Percentiles rank a stretch among this genome's conserved stretches.
Conservation (phyloP, 1,140 invertebrate genomes). For the Drosophila triauraria region DNA sequence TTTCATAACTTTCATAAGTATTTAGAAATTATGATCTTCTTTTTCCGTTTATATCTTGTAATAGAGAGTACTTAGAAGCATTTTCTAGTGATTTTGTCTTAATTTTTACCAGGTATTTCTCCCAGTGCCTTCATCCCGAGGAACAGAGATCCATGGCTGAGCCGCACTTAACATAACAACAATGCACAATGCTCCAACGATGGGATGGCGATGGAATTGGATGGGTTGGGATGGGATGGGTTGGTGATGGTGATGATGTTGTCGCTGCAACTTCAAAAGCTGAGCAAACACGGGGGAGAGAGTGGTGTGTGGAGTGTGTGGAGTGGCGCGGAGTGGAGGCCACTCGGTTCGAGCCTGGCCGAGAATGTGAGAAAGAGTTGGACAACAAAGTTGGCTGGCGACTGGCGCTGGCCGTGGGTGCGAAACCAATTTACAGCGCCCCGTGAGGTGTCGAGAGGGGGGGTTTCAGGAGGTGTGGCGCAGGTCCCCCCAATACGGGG, state of each 20-base stretch:
- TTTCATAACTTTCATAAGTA: no score
- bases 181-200: constrained; percentile 61
- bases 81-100: rapidly evolving
- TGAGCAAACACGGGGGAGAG: constrained; percentile 64
- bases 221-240: constrained; percentile 11
- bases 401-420: constrained; percentile 44
- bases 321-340: constrained; percentile 5
- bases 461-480: constrained; percentile 8
- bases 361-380: constrained; percentile 51
- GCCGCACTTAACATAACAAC: constrained; percentile 78
- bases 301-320: constrained; percentile 16
- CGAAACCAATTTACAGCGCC: constrained; percentile 51
- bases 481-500: constrained; percentile 23
- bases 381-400: constrained; percentile 23
- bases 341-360: constrained; percentile 17
- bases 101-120: not conserved
- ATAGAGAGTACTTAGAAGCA: not conserved
- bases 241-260: constrained; percentile 68
- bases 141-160: constrained; percentile 38
- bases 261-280: constrained; percentile 81
- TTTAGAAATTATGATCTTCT: no score
- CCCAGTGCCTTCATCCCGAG: constrained; percentile 8
- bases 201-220: constrained; percentile 28
- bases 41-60: not conserved
- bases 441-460: not conserved